phyloP scores from a whole-genome alignment of 2,797 vertebrate genomes.

The Strix occidentalis region DNA sequence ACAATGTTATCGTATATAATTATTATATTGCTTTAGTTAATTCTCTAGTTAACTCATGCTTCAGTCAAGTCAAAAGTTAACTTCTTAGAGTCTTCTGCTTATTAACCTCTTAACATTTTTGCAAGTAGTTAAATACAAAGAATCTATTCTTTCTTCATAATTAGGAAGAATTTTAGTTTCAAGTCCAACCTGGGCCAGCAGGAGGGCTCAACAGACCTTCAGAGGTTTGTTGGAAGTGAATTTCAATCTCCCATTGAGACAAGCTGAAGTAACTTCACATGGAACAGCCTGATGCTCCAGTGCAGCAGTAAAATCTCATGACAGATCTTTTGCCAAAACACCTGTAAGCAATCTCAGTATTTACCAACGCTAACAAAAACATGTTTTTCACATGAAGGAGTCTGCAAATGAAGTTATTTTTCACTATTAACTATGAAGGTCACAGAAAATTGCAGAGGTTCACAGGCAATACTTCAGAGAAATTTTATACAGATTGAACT shows the following conservation, averaged over 20 bases:
- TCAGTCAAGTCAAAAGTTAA: conserved; percentile 19
- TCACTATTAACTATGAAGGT: not conserved
- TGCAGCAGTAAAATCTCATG: not conserved
- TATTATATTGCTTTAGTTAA: conserved; percentile 30
- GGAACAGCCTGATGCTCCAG: not conserved
- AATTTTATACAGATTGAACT: not conserved
- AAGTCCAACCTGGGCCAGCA: not conserved
- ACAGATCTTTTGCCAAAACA: not conserved
- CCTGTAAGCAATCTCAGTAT: not conserved
- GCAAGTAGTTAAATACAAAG: not conserved
- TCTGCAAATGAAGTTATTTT: not conserved
- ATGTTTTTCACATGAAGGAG: not conserved
- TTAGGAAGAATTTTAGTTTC: not conserved
- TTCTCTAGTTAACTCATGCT: conserved; percentile 13
- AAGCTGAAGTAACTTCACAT: not conserved
- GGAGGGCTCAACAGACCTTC: not conserved
- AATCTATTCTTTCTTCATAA: not conserved
- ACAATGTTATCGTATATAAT: not conserved
- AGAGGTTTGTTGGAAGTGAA: not conserved
- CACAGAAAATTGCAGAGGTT: not conserved
- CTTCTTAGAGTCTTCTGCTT: not conserved
- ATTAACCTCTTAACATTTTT: conserved; percentile 32
- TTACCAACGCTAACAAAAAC: not conserved
- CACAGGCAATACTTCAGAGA: not conserved
- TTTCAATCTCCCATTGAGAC: not conserved